A percentile compares a stretch with the other conserved stretches of the same genome.
Evolutionary conservation across 2,888 invertebrate species (phyloP).

Genomic region (Zeuzera pyrina): DNA sequence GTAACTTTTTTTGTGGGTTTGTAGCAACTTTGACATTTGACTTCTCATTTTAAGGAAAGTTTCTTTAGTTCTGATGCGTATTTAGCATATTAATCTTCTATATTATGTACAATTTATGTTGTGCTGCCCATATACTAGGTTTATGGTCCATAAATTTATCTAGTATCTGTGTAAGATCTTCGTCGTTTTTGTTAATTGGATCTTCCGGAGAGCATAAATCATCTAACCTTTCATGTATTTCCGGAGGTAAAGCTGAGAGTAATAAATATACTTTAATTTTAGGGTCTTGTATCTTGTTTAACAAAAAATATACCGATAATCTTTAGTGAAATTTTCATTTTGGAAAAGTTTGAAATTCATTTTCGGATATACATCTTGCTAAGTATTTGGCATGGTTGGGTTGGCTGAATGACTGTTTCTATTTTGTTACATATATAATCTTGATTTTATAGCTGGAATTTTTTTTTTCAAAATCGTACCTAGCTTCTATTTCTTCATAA

Average conservation of each 20-base stretch:
- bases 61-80: neutral
- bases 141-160: neutral
- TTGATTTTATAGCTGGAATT: no score
- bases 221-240: neutral
- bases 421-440: no score
- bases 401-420: no score
- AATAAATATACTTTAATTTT: neutral
- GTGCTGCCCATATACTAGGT: neutral
- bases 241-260: neutral
- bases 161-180: neutral
- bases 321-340: neutral
- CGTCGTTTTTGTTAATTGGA: neutral
- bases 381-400: no score
- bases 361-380: no score
- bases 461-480: no score
- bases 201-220: neutral
- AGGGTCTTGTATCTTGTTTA: neutral
- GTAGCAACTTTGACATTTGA: neutral
- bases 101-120: neutral
- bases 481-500: no score
- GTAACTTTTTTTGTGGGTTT: no score
- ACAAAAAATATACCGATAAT: neutral
- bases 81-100: neutral
- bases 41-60: neutral
- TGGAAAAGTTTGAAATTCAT: neutral